These are phyloP conservation scores for Ahaetulla prasina DNA, from an alignment of 2,113 vertebrate species.

Conservation along the genomic window DNA sequence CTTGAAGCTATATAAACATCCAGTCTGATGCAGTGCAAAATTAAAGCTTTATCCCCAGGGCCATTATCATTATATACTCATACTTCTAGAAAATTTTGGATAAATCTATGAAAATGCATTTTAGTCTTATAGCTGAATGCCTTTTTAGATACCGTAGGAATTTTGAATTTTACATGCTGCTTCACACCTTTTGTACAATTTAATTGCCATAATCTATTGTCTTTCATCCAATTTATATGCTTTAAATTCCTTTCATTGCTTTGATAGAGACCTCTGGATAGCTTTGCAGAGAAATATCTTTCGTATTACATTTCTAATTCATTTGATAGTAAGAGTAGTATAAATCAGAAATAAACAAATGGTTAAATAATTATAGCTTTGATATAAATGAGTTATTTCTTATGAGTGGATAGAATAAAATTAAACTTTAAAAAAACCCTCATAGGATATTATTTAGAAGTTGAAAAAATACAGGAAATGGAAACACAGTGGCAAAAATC, in stretches of 20 bases:
- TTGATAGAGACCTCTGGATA: background rate
- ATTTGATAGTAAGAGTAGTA: background rate
- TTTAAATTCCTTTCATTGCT: background rate
- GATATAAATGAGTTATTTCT: background rate
- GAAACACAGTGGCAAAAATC: background rate
- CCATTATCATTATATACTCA: background rate
- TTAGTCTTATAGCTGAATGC: background rate
- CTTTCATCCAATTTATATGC: background rate
- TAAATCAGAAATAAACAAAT: background rate
- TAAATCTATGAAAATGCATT: background rate
- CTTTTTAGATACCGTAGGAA: background rate
- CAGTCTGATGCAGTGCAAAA: background rate
- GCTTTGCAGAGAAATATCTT: background rate
- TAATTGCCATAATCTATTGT: background rate
- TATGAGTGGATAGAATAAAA: background rate
- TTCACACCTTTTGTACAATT: background rate
- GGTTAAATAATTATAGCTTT: background rate
- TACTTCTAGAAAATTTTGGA: background rate
- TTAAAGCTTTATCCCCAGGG: background rate
- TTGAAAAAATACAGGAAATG: background rate
- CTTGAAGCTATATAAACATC: background rate
- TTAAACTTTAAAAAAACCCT: background rate
- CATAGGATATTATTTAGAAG: background rate
- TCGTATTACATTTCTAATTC: background rate
- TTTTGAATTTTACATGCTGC: background rate